Conservation (phyloP, 2,113 vertebrate genomes). For the Procavia capensis region DNA sequence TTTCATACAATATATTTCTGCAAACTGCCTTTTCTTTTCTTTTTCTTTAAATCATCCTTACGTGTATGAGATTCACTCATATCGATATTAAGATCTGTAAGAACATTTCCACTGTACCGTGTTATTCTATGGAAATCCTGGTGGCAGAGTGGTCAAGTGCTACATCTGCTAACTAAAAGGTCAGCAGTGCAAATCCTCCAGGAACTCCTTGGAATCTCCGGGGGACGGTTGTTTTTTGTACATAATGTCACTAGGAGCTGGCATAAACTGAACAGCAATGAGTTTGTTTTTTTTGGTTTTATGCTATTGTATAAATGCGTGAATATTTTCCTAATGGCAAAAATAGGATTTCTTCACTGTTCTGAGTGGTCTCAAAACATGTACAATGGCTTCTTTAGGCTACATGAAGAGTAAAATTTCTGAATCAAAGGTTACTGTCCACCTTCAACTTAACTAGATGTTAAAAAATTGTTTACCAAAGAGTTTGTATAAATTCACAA, state of each 20-base stretch:
- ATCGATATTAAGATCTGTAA: neutral
- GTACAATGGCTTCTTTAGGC: neutral
- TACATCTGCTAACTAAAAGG: no score
- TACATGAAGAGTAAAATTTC: neutral
- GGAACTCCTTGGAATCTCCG: no score
- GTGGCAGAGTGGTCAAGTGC: no score
- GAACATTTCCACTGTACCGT: neutral
- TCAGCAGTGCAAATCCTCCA: no score
- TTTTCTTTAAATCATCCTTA: neutral
- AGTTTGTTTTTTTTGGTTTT: no score
- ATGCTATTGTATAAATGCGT: neutral
- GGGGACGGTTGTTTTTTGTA: no score
- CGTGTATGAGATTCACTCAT: neutral
- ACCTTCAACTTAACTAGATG: slow-evolving; percentile 29
- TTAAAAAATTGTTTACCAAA: neutral
- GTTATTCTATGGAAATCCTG: no score
- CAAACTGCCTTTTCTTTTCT: neutral
- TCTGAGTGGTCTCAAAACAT: neutral
- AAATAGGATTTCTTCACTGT: neutral
- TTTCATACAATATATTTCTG: neutral
- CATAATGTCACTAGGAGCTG: no score
- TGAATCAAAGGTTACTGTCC: neutral
- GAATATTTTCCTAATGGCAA: slow-evolving; percentile 41
- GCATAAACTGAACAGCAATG: no score
- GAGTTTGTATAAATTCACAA: neutral